phyloP scores from a whole-genome alignment of 2,888 invertebrate genomes.

The Leptinotarsa tumamoca region DNA sequence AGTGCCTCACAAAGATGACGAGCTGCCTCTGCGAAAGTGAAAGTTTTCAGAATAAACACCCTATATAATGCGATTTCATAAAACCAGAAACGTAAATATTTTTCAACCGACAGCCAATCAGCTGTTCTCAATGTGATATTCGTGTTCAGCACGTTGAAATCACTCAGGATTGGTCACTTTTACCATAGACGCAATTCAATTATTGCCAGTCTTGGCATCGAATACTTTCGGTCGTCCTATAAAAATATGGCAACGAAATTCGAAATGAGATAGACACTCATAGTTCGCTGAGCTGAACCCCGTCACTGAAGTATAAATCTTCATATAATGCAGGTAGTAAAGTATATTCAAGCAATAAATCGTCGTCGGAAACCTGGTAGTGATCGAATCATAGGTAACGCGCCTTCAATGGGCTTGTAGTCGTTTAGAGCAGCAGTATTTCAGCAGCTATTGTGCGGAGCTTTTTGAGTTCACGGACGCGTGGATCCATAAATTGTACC shows the following conservation, averaged over 20 bases:
- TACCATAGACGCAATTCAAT: background rate
- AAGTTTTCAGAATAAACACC: too few relatives aligned
- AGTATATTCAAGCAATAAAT: slow-evolving; percentile 44
- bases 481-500: slow-evolving; percentile 43
- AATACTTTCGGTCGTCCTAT: background rate
- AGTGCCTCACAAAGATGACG: too few relatives aligned
- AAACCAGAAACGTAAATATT: too few relatives aligned
- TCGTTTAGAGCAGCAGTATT: slow-evolving; percentile 39
- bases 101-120: too few relatives aligned
- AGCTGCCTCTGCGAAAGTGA: too few relatives aligned
- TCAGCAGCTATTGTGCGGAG: slow-evolving; percentile 40
- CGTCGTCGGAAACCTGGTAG: slow-evolving; percentile 35
- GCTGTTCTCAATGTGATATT: too few relatives aligned
- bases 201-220: background rate
- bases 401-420: slow-evolving; percentile 43
- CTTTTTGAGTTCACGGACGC: slow-evolving; percentile 39
- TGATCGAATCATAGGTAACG: slow-evolving; percentile 47
- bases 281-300: background rate
- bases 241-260: background rate
- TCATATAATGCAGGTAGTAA: slow-evolving; percentile 43
- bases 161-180: background rate
- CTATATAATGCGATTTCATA: too few relatives aligned
- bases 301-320: background rate
- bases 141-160: too few relatives aligned
- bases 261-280: too few relatives aligned